Conservation (phyloP, 2,888 invertebrate species). For the Hydrotaea cyrtoneurina region DNA sequence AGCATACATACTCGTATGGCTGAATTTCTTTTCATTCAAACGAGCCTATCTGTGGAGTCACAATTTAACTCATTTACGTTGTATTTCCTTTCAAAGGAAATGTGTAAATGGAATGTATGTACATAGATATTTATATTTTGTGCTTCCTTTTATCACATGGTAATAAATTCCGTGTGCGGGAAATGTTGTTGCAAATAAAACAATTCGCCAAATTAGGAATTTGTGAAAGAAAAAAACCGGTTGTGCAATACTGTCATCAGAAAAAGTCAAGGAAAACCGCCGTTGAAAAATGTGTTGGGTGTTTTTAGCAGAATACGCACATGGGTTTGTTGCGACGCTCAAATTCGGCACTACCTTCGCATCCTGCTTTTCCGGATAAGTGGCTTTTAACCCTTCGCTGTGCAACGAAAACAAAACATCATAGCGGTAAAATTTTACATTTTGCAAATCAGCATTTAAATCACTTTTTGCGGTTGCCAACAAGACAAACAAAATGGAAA, state of each 20-base stretch:
- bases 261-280: too few species aligned
- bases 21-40: neutral
- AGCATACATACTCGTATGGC: neutral
- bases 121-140: neutral
- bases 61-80: too few species aligned
- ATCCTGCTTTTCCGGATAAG: too few species aligned
- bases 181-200: neutral
- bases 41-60: too few species aligned
- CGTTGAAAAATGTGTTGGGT: too few species aligned
- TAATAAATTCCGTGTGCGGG: neutral
- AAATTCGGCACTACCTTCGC: too few species aligned
- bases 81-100: neutral
- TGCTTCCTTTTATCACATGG: neutral
- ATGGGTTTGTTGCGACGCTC: too few species aligned
- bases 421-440: too few species aligned
- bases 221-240: neutral
- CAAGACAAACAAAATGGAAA: neutral
- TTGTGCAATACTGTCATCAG: too few species aligned
- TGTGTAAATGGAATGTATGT: neutral
- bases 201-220: neutral
- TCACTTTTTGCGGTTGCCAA: conserved; percentile 2
- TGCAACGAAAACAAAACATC: too few species aligned
- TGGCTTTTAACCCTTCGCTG: too few species aligned
- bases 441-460: neutral
- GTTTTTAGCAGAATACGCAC: too few species aligned